A percentile compares a stretch with the other conserved stretches of the same genome.
phyloP scores from a whole-genome alignment of 2,888 invertebrate genomes.

The Lasioglossum vierecki region DNA sequence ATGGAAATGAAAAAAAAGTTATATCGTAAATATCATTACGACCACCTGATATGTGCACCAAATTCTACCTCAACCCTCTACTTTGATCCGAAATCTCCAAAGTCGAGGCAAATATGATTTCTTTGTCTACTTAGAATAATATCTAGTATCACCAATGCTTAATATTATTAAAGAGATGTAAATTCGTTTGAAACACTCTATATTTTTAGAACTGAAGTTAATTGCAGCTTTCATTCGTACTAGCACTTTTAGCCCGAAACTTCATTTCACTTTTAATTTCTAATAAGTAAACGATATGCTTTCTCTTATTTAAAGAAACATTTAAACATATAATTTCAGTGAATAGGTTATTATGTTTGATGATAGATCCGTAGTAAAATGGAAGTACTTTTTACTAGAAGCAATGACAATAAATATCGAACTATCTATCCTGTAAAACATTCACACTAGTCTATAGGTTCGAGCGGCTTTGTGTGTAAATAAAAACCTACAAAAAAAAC shows the following conservation, averaged over 20 bases:
- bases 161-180: slow-evolving; percentile 21
- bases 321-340: background rate
- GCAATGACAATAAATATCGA: slow-evolving; percentile 56
- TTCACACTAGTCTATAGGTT: slow-evolving; percentile 36
- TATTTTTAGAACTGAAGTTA: slow-evolving; percentile 10
- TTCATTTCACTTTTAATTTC: slow-evolving; percentile 20
- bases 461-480: slow-evolving; percentile 53
- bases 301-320: background rate
- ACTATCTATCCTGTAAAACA: slow-evolving; percentile 42
- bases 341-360: slow-evolving; percentile 8
- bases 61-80: slow-evolving; percentile 68
- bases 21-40: slow-evolving; percentile 59
- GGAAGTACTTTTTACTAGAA: slow-evolving; percentile 40
- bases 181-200: slow-evolving; percentile 28
- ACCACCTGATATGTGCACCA: slow-evolving; percentile 69
- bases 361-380: slow-evolving; percentile 16
- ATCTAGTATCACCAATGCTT: slow-evolving; percentile 12
- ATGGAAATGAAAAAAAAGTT: slow-evolving; percentile 33
- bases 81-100: slow-evolving; percentile 59
- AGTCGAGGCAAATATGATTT: slow-evolving; percentile 36
- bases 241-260: slow-evolving; percentile 59
- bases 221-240: slow-evolving; percentile 27
- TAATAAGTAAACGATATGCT: background rate
- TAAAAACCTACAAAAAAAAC: slow-evolving; percentile 38
- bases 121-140: slow-evolving; percentile 27